Conservation (phyloP, 2,888 invertebrate genomes). For the Bruchidius siliquastri region DNA sequence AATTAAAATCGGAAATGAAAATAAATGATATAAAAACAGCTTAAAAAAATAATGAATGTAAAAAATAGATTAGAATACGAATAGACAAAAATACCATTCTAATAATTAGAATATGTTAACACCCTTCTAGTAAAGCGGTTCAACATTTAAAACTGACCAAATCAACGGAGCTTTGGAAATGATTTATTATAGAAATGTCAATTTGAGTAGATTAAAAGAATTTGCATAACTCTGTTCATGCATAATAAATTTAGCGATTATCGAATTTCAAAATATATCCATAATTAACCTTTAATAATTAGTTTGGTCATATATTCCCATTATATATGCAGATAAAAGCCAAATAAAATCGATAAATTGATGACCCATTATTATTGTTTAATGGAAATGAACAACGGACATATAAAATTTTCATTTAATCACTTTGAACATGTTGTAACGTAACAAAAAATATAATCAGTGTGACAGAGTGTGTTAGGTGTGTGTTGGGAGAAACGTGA, state of each 20-base stretch:
- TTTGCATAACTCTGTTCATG: neutral
- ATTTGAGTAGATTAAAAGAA: neutral
- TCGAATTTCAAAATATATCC: neutral
- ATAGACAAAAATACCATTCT: too few species aligned
- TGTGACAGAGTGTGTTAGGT: conserved; percentile 6
- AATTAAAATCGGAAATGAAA: neutral
- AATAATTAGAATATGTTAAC: too few species aligned
- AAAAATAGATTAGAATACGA: too few species aligned
- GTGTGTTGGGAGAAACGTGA: neutral
- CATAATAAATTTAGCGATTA: neutral
- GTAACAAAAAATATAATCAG: neutral
- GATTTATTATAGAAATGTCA: neutral
- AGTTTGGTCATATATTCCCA: neutral
- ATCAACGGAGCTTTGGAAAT: neutral
- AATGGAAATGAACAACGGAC: neutral
- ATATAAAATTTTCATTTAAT: neutral
- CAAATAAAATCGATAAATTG: neutral
- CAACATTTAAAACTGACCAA: too few species aligned
- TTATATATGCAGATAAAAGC: neutral
- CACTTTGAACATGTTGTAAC: conserved; percentile 29
- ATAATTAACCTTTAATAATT: neutral
- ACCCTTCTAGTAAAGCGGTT: too few species aligned
- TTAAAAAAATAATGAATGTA: neutral
- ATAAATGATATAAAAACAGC: neutral
- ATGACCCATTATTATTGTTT: neutral